Evolutionary conservation across 2,888 invertebrate species (phyloP), one percentile per base, ranked within the genome.

Genomic region (Idaea biselata): DNA sequence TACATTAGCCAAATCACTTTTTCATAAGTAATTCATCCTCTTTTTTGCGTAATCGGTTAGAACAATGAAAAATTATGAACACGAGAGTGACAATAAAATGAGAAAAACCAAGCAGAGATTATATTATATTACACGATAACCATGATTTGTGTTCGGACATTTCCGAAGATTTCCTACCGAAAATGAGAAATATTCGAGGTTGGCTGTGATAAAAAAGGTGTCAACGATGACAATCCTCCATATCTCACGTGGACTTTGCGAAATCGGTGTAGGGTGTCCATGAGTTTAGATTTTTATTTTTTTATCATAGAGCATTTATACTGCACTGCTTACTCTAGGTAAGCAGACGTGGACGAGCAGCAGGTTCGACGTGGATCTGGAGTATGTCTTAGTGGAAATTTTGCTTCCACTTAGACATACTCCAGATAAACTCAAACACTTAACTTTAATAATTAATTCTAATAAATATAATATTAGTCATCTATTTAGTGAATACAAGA

Each of bases 231-330:
- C 70, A 68, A 64, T 60, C 33, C 68, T 60, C 66, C 64, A 69
- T 75, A 74, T 71, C 71, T 77, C 75, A 74, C 67, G 64, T 66
- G 67, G 72, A 69, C 68, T 73, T 72, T 70, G 72, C 70, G 63
- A 60, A 61, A 57, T 61, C 63, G 66, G 63, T 61, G 44, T 60
- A 64, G 14, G 16, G 59, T 55, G 18, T 44, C 69, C 60, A 66
- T 60, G 18, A 55, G 18, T 61, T 65, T 0, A 16, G 17, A 17
- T 8, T 44, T 14, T 11, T 44, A 14, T 25, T 3, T 25, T 3
- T 25, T 25, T 25, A 25, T 25, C n/a, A n/a, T n/a, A n/a, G n/a
- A n/a, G n/a, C n/a, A n/a, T n/a, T n/a, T n/a, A n/a, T n/a, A n/a
- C n/a, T n/a, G n/a, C n/a, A n/a, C n/a, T n/a, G n/a, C n/a, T n/a